Conservation (phyloP, 2,797 vertebrate species). For the Champsocephalus esox region DNA sequence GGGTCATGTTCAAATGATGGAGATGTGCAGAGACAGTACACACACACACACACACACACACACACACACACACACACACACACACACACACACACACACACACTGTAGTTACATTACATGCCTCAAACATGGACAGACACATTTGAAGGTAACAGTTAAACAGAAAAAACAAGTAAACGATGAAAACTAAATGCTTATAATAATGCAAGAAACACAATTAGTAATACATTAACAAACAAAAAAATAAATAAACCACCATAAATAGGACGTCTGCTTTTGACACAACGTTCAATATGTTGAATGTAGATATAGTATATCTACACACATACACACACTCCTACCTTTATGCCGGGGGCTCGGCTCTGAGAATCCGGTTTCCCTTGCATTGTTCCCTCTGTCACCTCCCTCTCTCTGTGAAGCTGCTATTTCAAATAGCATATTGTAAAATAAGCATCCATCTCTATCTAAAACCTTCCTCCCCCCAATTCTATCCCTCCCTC, state of each 20-base stretch:
- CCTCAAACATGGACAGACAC: too few relatives aligned
- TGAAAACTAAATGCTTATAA: neutral
- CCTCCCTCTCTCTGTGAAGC: slow-evolving; percentile 43
- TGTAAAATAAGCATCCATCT: slow-evolving; percentile 64
- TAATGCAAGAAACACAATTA: neutral
- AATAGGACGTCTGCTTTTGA: neutral
- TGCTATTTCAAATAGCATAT: slow-evolving; percentile 62
- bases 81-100: neutral
- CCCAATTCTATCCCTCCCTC: slow-evolving; percentile 22
- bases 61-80: slow-evolving; percentile 10
- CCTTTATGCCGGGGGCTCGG: slow-evolving; percentile 71
- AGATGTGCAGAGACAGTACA: slow-evolving; percentile 67
- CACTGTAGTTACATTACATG: too few relatives aligned
- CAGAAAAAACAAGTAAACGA: neutral
- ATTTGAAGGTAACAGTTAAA: slow-evolving; percentile 8
- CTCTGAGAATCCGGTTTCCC: slow-evolving; percentile 74
- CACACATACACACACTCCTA: slow-evolving; percentile 63
- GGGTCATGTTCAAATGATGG: slow-evolving; percentile 63
- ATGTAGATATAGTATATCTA: slow-evolving; percentile 1
- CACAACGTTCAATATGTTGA: too few relatives aligned
- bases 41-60: slow-evolving; percentile 9
- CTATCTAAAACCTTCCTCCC: slow-evolving; percentile 36
- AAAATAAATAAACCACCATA: neutral
- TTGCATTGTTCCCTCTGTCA: slow-evolving; percentile 77
- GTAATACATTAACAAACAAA: neutral